phyloP scores from a whole-genome alignment of 2,797 vertebrate species.

The Orestias chungarensis region DNA sequence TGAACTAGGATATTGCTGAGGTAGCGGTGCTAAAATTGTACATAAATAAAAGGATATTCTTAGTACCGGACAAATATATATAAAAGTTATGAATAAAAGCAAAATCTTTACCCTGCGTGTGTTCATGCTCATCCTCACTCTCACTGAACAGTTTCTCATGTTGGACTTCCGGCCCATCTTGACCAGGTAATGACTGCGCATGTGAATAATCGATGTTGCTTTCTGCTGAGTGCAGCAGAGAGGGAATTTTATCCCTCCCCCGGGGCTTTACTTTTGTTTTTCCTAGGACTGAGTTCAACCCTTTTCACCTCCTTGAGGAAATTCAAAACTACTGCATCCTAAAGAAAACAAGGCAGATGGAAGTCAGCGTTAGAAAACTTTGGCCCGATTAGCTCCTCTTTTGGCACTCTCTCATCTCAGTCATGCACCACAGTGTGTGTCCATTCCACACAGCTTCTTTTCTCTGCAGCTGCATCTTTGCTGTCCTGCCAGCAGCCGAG shows the following conservation, averaged over 20 bases:
- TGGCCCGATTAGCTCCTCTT: background rate
- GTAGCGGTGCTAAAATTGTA: too few relatives aligned
- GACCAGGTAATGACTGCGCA: slow-evolving; percentile 55
- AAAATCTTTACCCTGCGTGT: too few relatives aligned
- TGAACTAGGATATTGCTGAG: too few relatives aligned
- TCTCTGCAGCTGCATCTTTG: slow-evolving; percentile 23
- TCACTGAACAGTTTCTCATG: slow-evolving; percentile 46
- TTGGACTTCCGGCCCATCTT: slow-evolving; percentile 55
- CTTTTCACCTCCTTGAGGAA: slow-evolving; percentile 1
- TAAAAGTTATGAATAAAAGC: too few relatives aligned
- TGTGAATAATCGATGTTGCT: slow-evolving; percentile 69
- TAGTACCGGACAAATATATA: too few relatives aligned
- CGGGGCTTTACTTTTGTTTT: slow-evolving; percentile 46
- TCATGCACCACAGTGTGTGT: background rate
- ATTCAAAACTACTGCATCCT: slow-evolving; percentile 22
- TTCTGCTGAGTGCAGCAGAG: slow-evolving; percentile 54
- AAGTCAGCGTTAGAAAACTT: background rate
- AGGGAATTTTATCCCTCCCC: slow-evolving; percentile 64
- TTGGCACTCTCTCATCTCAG: background rate
- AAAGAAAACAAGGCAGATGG: slow-evolving; percentile 1
- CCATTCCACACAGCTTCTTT: background rate
- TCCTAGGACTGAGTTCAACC: slow-evolving; percentile 33
- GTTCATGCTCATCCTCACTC: slow-evolving; percentile 2
- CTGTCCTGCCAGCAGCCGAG: slow-evolving; percentile 32
- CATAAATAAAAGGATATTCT: too few relatives aligned